phyloP scores from a whole-genome alignment of 2,888 invertebrate genomes.

The Drosophila meridionalis region DNA sequence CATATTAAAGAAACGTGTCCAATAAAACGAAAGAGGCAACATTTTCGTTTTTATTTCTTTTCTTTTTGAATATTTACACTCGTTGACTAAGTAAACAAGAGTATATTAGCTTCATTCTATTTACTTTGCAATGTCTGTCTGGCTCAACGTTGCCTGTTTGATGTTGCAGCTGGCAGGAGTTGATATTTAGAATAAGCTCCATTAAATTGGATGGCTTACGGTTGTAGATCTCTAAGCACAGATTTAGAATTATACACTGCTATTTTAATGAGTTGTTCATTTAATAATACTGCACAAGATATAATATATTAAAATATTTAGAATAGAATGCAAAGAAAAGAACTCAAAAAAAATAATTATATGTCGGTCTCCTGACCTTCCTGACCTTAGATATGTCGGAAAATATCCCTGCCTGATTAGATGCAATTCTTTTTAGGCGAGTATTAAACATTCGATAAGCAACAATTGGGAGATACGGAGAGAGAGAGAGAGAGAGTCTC shows the following conservation, averaged over 20 bases:
- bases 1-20: conserved; percentile 64
- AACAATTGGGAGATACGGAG: not conserved
- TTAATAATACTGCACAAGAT: too few relatives aligned
- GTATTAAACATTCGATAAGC: not conserved
- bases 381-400: too few relatives aligned
- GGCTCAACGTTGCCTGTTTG: not conserved
- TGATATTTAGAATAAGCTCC: not conserved
- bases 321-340: not conserved
- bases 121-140: not conserved
- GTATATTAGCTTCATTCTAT: conserved; percentile 3
- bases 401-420: not conserved
- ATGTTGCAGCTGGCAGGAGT: not conserved
- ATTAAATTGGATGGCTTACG: not conserved
- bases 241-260: not conserved
- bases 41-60: conserved; percentile 44
- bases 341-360: too few relatives aligned
- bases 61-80: conserved; percentile 17
- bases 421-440: not conserved
- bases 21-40: conserved; percentile 11
- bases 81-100: not conserved
- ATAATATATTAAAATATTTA: not conserved
- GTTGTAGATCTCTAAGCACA: not conserved
- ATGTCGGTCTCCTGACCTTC: too few relatives aligned
- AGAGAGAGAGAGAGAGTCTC: not conserved
- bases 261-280: too few relatives aligned